phyloP scores from a whole-genome alignment of 2,113 vertebrate genomes.

The Colaptes auratus region DNA sequence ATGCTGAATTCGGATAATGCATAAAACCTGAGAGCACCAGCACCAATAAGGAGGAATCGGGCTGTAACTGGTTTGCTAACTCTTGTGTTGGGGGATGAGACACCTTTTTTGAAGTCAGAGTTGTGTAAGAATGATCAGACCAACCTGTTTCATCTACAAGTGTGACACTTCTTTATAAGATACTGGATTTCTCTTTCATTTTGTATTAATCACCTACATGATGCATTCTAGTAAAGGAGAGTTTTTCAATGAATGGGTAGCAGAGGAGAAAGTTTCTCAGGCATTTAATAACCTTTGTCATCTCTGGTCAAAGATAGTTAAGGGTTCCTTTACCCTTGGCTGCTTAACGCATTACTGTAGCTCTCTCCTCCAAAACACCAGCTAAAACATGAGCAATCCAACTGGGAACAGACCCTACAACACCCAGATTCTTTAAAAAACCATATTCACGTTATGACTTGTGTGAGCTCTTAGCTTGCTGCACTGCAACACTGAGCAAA shows the following conservation, averaged over 20 bases:
- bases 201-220: neutral
- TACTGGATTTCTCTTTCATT: neutral
- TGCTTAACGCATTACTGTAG: neutral
- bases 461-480: neutral
- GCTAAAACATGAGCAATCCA: neutral
- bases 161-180: neutral
- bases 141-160: neutral
- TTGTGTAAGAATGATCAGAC: neutral
- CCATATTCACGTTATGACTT: neutral
- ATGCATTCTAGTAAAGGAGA: neutral
- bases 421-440: neutral
- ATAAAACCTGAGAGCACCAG: neutral
- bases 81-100: no score
- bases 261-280: neutral
- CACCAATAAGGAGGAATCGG: rapidly evolving
- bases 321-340: neutral
- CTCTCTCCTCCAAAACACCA: neutral
- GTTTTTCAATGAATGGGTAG: neutral
- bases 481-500: neutral
- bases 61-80: neutral
- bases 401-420: neutral
- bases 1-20: neutral
- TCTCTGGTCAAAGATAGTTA: neutral
- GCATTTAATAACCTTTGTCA: neutral
- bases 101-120: neutral